Evolutionary conservation across 2,113 vertebrate species (phyloP), one percentile per base, ranked within the genome.

Genomic region (Protobothrops flavoviridis): DNA sequence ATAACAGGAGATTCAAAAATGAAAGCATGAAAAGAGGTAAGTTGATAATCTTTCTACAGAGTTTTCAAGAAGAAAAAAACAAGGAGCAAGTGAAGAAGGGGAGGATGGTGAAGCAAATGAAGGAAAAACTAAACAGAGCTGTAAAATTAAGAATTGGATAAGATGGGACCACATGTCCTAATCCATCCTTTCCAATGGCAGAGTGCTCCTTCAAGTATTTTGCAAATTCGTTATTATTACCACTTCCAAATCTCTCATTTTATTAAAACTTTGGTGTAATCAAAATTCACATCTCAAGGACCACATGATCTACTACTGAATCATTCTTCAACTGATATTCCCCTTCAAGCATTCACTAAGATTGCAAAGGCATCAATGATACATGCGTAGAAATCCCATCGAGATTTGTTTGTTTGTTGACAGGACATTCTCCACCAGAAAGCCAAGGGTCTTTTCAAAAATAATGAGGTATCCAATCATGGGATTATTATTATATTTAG

Each of bases 321-420:
- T 85, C 85, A 48, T 10, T 93, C 94, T 91, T 95, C 88, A 90
- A 55, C 10, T 85, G 0, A 0, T 48, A 91, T 91, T 57, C 55
- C 48, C 69, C 88, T 91, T 90, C 92, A 59, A 59, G 50, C 0
- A 0, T 55, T 92, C 39, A n/a, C 90, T 20, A 57, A 94, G 90
- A 95, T 91, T 64, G 88, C 93, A 90, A 93, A 91, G 64, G 89
- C 94, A 90, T 21, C n/a, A 87, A 85, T 90, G 85, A 29, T 24
- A 93, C 93, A 94, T 33, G 91, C 0, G 9, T 3, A 0, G 48
- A 53, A 61, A 94, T 8, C 64, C 85, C 15, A 53, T 29, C 39
- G n/a, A 93, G 94, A 90, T 93, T 93, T 93, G 33, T 61, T 81
- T 1, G 11, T 39, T 90, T 21, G 20, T 10, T 81, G 33, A 91